These are phyloP conservation scores for Drosophila kanapiae DNA, from an alignment of 1,140 invertebrate genomes.

Conservation along the genomic window DNA sequence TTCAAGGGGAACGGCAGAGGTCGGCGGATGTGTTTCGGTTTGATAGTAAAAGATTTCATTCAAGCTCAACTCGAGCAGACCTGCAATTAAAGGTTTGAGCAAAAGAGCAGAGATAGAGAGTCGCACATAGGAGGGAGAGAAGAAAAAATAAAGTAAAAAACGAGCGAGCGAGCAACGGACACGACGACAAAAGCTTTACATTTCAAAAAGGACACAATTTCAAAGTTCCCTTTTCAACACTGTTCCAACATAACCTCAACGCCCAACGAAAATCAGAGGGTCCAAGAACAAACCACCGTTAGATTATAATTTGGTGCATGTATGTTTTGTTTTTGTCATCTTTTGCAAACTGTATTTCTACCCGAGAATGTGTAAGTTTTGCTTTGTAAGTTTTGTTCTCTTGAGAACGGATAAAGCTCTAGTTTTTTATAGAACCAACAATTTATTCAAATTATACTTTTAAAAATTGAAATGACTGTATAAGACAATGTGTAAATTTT, in stretches of 20 bases:
- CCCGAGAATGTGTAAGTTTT: neutral
- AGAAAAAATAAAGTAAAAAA: conserved; percentile 9
- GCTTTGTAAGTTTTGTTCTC: neutral
- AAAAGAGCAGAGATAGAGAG: conserved; percentile 55
- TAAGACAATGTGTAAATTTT: no score
- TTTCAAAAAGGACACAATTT: conserved; percentile 20
- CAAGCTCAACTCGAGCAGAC: conserved; percentile 75
- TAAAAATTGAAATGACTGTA: no score
- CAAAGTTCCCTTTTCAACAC: neutral
- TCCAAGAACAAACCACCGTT: neutral
- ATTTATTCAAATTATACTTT: no score
- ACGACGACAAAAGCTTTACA: conserved; percentile 30
- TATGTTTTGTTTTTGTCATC: neutral
- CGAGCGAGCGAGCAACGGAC: conserved; percentile 37
- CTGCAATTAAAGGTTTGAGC: conserved; percentile 69
- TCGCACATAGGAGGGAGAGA: conserved; percentile 34
- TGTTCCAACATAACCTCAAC: neutral
- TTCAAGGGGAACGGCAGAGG: conserved; percentile 12
- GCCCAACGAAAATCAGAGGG: no score
- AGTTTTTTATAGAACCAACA: no score
- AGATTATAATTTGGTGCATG: neutral
- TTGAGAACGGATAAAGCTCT: neutral
- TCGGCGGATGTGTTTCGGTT: conserved; percentile 37
- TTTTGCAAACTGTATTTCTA: neutral
- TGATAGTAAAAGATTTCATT: conserved; percentile 74